Evolutionary conservation across 2,888 invertebrate species (phyloP).

Genomic region (Campaea margaritaria): DNA sequence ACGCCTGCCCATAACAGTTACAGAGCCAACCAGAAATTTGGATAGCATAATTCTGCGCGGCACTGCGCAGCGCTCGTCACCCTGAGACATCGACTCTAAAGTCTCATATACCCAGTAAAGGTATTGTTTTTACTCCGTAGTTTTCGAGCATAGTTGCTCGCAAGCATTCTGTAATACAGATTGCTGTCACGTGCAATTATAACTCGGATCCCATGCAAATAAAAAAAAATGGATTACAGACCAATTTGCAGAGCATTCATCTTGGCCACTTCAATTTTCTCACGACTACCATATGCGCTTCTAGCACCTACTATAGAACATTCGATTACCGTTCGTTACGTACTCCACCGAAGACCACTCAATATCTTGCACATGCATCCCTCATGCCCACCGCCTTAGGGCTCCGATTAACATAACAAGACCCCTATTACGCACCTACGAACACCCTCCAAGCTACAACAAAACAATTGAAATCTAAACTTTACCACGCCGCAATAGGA

Average conservation of each 20-base stretch:
- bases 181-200: no score
- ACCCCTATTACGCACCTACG: slow-evolving; percentile 74
- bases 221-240: background rate
- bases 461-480: background rate
- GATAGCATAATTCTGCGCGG: no score
- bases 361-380: slow-evolving; percentile 62
- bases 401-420: slow-evolving; percentile 82
- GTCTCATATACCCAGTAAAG: no score
- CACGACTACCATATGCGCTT: slow-evolving; percentile 26
- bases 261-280: slow-evolving; percentile 17
- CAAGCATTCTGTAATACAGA: no score
- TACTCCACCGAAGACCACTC: slow-evolving; percentile 60
- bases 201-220: no score
- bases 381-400: slow-evolving; percentile 65
- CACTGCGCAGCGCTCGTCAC: no score
- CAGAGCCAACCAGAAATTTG: no score
- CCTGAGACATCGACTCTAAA: no score
- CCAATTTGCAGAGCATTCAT: background rate
- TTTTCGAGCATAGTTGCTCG: no score
- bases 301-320: slow-evolving; percentile 25
- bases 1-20: no score
- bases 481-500: slow-evolving; percentile 7
- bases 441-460: slow-evolving; percentile 3
- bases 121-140: no score
- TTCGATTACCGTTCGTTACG: slow-evolving; percentile 50